Evolutionary conservation across 1,140 invertebrate genomes (phyloP).

Genomic region (Palaemon carinicauda): DNA sequence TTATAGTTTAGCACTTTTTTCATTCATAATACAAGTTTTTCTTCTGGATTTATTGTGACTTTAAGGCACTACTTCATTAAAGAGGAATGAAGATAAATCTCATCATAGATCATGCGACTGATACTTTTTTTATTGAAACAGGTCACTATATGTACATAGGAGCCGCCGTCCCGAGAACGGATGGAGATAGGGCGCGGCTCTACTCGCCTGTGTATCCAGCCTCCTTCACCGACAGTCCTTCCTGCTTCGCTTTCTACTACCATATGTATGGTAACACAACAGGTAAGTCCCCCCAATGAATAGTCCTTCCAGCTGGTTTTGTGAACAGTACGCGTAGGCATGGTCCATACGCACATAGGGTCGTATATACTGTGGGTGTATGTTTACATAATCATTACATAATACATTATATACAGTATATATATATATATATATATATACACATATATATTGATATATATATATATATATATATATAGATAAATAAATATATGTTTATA

Average conservation of each 20-base stretch:
- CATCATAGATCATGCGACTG: too few species aligned
- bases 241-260: slow-evolving; percentile 22
- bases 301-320: not conserved
- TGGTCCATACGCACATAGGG: too few species aligned
- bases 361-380: too few species aligned
- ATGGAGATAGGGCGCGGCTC: not conserved
- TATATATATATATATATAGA: not conserved
- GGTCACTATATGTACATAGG: slow-evolving; percentile 16
- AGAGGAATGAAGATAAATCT: too few species aligned
- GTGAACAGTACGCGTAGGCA: too few species aligned
- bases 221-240: too few species aligned
- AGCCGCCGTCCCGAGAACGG: not conserved
- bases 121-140: not conserved
- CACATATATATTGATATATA: not conserved
- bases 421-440: not conserved
- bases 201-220: not conserved
- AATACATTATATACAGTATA: not conserved
- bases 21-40: too few species aligned
- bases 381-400: too few species aligned
- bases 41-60: too few species aligned
- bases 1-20: too few species aligned
- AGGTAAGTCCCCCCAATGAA: not conserved
- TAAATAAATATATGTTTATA: too few species aligned
- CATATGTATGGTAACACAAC: not conserved
- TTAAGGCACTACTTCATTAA: too few species aligned